Evolutionary conservation across 2,888 invertebrate genomes (phyloP), one percentile per base, ranked within the genome.

Genomic region (Capitulum mitella): DNA sequence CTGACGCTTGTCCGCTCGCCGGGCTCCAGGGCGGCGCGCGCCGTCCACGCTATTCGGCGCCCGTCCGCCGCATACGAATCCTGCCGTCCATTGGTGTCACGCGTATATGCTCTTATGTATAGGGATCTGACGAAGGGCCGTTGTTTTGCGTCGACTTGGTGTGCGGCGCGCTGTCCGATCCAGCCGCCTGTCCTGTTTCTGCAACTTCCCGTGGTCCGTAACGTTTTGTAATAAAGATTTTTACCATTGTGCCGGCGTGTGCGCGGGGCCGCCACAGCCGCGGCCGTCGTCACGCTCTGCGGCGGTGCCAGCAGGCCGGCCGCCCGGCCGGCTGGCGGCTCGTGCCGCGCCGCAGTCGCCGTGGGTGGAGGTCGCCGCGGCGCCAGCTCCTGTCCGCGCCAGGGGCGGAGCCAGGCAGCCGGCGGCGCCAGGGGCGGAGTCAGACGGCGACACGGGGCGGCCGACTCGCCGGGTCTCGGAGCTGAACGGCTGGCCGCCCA

Each of bases 191-290:
- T 64, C 64, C 32, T 34, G 34, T 10, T 14, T n/a, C 64, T 34
- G 34, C 34, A 3, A 19, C 64, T 32, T 19, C 34, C 64, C 34
- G 3, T 14, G 34, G 64, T 64, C 19, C 29, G 34, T 16, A 16
- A 14, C 29, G 64, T 64, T 64, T 64, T 64, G 64, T 64, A 64
- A 64, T 64, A 64, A 34, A 64, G 16, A 64, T 61, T 61, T 64
- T 34, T 34, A 64, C 64, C 64, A 6, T 6, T 34, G 64, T 19
- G 64, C 16, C 14, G 64, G 58, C 58, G 14, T 64, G 64, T 16
- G 64, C n/a, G 29, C 58, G 8, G 58, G n/a, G 29, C n/a, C n/a
- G n/a, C n/a, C n/a, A 3, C 6, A 19, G 51, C 51, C 19, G 51
- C 46, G 46, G 10, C 10, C 14, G 46, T 46, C 22, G 19, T 6